Base-by-base conservation (phyloP, 2,888 invertebrate species). In the Pristionchus fissidentatus region DNA sequence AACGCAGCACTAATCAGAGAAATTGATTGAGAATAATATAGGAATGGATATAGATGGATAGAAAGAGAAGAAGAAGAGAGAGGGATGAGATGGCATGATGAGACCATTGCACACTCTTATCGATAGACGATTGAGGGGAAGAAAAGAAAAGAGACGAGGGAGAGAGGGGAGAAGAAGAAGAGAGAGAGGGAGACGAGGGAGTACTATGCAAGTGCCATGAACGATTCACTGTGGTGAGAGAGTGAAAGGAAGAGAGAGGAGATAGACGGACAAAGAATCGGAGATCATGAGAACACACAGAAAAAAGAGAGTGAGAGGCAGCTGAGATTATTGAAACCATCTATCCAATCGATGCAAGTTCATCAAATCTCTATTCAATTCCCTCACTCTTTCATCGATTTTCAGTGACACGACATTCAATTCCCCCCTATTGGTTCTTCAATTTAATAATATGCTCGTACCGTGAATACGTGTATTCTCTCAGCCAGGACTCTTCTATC, bases 401-500 rank as follows among this genome's bases (percentile, higher is more conserved):
- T n/a, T n/a, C n/a, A n/a, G n/a, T n/a, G n/a, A n/a, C n/a, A n/a
- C n/a, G n/a, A n/a, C n/a, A n/a, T n/a, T n/a, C n/a, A n/a, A n/a
- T n/a, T n/a, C n/a, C n/a, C n/a, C n/a, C n/a, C n/a, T n/a, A n/a
- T n/a, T n/a, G n/a, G n/a, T n/a, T n/a, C n/a, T n/a, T n/a, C n/a
- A n/a, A n/a, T n/a, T n/a, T n/a, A n/a, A n/a, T n/a, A n/a, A n/a
- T n/a, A n/a, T 32, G 7, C 10, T 13, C 43, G 55, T 32, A 88
- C 87, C 90, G 97, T 95, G 93, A 98, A 97, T 84, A 97, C 94
- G 22, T 97, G 97, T 5, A 97, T 97, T 85, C 97, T 94, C 93
- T 98, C 98, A 85, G 96, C 96, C 89, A 96, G 95, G 93, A 97
- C 97, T 83, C 96, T 95, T 92, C 95, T 96, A 86, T 95, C 95